A percentile compares a stretch with the other conserved stretches of the same genome.
phyloP scores from a whole-genome alignment of 2,888 invertebrate species.

The Notocelia uddmanniana region DNA sequence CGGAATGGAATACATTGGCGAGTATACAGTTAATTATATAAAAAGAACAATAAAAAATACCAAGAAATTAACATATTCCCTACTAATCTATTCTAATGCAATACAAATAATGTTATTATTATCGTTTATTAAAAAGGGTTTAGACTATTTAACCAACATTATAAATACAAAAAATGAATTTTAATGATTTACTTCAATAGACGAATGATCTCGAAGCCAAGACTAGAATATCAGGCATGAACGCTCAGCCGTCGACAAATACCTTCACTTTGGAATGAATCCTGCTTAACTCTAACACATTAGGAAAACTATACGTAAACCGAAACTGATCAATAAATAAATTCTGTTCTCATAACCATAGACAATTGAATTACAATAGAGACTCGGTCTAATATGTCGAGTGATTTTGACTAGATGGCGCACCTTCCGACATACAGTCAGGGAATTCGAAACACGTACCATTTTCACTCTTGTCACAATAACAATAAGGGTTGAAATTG shows the following conservation, averaged over 20 bases:
- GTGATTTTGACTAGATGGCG: no score
- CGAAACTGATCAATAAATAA: slow-evolving; percentile 79
- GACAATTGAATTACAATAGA: background rate
- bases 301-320: slow-evolving; percentile 74
- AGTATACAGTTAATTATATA: background rate
- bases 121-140: background rate
- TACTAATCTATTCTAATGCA: background rate
- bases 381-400: background rate
- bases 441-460: no score
- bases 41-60: background rate
- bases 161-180: background rate
- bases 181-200: background rate
- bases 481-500: no score
- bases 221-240: background rate
- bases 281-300: slow-evolving; percentile 69
- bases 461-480: no score
- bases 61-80: background rate
- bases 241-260: slow-evolving; percentile 19
- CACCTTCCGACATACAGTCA: no score
- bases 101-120: background rate
- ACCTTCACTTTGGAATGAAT: slow-evolving; percentile 79
- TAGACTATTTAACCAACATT: background rate
- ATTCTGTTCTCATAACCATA: slow-evolving; percentile 75
- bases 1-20: no score
- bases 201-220: slow-evolving; percentile 10